These are phyloP conservation scores for Monopis laevigella DNA, from an alignment of 2,888 invertebrate species.

Conservation along the genomic window DNA sequence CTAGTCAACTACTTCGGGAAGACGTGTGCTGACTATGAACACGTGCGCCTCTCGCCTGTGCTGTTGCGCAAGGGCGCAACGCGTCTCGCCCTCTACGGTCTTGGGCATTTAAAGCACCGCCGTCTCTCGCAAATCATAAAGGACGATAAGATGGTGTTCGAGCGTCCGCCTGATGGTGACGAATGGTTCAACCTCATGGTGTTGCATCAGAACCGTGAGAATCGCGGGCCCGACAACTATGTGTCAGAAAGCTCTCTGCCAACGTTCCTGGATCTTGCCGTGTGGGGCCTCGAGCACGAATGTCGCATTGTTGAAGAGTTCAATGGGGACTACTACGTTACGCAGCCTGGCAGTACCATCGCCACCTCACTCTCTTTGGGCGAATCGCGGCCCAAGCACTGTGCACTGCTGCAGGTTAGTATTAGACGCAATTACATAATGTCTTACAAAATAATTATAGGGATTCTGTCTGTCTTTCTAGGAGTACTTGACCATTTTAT, in stretches of 20 bases:
- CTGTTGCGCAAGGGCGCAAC: constrained; percentile 85
- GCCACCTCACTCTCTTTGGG: constrained; percentile 93
- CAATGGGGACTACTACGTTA: constrained; percentile 68
- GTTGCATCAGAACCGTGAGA: constrained; percentile 92
- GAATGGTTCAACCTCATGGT: constrained; percentile 93
- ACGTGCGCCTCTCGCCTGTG: constrained; percentile 82
- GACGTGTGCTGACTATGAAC: constrained; percentile 77
- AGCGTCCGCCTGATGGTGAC: constrained; percentile 70
- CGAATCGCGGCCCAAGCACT: constrained; percentile 85
- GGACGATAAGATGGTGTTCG: constrained; percentile 77
- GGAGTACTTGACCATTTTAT: no score
- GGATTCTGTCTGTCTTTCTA: no score
- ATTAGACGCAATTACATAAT: no score
- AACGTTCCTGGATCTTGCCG: constrained; percentile 84
- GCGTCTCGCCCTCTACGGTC: constrained; percentile 89
- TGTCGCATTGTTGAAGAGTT: constrained; percentile 77
- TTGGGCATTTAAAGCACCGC: constrained; percentile 94
- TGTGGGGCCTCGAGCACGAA: constrained; percentile 99
- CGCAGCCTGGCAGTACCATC: constrained; percentile 89
- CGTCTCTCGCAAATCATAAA: constrained; percentile 81
- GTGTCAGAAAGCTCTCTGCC: constrained; percentile 84
- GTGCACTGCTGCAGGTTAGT: constrained; percentile 81
- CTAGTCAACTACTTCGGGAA: constrained; percentile 97
- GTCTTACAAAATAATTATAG: no score
- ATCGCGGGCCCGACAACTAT: constrained; percentile 78